Evolutionary conservation across 2,113 vertebrate genomes (phyloP), one percentile per base, ranked within the genome.

Genomic region (Prionailurus viverrinus): DNA sequence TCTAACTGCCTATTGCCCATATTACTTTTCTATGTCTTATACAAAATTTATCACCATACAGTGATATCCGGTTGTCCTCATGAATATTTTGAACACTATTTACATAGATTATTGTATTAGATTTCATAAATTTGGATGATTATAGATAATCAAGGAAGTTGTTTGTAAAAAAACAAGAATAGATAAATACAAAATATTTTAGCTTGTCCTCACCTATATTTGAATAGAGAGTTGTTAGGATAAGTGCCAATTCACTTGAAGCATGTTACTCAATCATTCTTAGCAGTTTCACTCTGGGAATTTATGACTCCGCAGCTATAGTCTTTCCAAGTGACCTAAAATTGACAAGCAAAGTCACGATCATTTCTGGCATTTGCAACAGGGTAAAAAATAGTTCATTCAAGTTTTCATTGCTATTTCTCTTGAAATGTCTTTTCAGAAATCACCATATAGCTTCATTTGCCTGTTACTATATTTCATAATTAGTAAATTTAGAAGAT

Each of bases 341-440:
- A 33, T 63, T 83, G 39, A 83, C 41, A 88, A 84, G 45, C 36
- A 87, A 55, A 87, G 61, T 73, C 76, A 84, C 0, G 21, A 84
- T 88, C 53, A 96, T 68, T 79, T 84, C 53, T 74, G 36, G 23
- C 45, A 93, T 63, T 93, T 88, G 53, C 79, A 68, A 66, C 7
- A 87, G 45, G 7, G 33, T 68, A n/a, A 86, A 92, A 93, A 84
- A 91, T 55, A 15, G 12, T 68, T 79, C 13, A 65, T 90, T 95
- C 45, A 84, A 21, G 53, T 89, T 89, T 69, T 92, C 65, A 81
- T 83, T 29, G 15, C n/a, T 89, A 1, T 66, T 92, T 94, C 58
- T 58, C 51, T 65, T 96, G 7, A 83, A 87, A 91, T 76, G 82
- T 10, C 36, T 71, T 94, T 96, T 58, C 9, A 83, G 15, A 87